Evolutionary conservation across 2,113 vertebrate genomes (phyloP), one percentile per base, ranked within the genome.

Genomic region (Sander vitreus): DNA sequence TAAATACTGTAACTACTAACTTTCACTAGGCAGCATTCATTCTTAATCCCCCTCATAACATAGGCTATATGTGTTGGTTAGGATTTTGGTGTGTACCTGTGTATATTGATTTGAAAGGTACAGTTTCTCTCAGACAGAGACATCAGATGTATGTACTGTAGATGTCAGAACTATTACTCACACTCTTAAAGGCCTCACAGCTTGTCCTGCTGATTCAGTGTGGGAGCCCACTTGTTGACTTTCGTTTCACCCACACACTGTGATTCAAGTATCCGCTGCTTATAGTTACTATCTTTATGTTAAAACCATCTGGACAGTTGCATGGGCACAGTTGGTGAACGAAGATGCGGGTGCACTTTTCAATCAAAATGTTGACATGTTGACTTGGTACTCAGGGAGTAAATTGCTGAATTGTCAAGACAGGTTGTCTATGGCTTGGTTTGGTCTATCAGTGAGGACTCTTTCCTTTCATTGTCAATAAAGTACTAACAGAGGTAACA

Each of bases 141-240:
- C 9, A 55, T 25, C 57, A 83, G 89, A 85, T 74, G 36, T 47
- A 53, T 18, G 87, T 43, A 43, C 39, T 11, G 39, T 76, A 75
- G 83, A 87, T 66, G 85, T 86, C 73, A 83, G 60, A 60, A 72
- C 57, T 66, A 66, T 92, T 83, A 81, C 43, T 92, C 87, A 82
- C 65, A 50, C 39, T 65, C 48, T 13, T 47, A 82, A 83, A 78
- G 68, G 74, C 76, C 78, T 80, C 47, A 43, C 77, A 76, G 54
- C 43, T 64, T 83, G 84, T 77, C 69, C 73, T 54, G 73, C 74
- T 87, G 84, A 86, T 75, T 88, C 85, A 86, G 23, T 50, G 64
- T 78, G 73, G 72, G 51, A 88, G 16, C 23, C 15, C 45, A 19
- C 45, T 50, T 65, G 80, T 62, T 82, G 78, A 87, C 81, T 82